Evolutionary conservation across 2,113 vertebrate genomes (phyloP), one percentile per base, ranked within the genome.

Genomic region (Sorex araneus): DNA sequence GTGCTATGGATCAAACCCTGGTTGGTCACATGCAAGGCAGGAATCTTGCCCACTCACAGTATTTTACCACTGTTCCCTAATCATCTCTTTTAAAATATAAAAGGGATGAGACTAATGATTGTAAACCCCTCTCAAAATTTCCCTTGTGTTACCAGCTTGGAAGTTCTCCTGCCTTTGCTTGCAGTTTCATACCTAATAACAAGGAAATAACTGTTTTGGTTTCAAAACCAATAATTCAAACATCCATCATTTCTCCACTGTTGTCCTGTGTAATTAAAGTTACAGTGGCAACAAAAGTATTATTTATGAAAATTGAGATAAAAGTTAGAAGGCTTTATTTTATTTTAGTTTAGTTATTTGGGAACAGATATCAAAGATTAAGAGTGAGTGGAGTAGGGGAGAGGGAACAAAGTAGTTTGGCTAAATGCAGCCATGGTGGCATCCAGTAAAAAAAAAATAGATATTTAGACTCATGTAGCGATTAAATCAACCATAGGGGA

Each of bases 281-380:
- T 40, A 21, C 23, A 67, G 40, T 64, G 28, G 7, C 0, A 79
- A 66, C 25, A 84, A 67, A 88, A 16, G 25, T 71, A 71, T 82
- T 90, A 69, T 79, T 82, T 92, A 67, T 91, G 54, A 16, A 86
- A 27, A 54, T 70, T n/a, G 57, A 66, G 23, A 43, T 84, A 45
- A 60, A 90, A 84, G 50, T 83, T 54, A 89, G 81, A 63, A 84
- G 0, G 34, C 67, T 92, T 54, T 63, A 12, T 85, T 71, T 93
- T 76, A 84, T 60, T 84, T 90, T 89, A 70, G 18, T 64, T 92
- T 85, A 57, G 86, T 85, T 84, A 84, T 80, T 82, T 92, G 70
- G 28, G 2, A 45, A 64, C 12, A 18, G 40, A 92, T 73, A 19
- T 82, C 28, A 78, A 13, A 73, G 50, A 67, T 40, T 28, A 57